Evolutionary conservation across 2,888 invertebrate species (phyloP).

Genomic region (Drosophila subsilvestris): DNA sequence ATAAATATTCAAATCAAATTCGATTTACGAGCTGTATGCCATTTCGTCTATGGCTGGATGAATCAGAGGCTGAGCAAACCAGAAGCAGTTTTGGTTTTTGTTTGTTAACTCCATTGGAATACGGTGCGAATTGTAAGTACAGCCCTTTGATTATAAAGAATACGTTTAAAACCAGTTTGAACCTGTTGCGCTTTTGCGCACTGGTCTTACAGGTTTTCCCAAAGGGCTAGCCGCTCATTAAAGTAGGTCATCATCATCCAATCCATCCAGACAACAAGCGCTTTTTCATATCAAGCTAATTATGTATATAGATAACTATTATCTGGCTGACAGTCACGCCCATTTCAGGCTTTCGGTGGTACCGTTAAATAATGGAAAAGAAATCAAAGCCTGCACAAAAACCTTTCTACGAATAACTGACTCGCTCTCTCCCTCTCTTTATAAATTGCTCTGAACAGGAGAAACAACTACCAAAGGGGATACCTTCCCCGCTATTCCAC

Average conservation of each 20-base stretch:
- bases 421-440: conserved; percentile 39
- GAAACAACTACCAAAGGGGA: conserved; percentile 50
- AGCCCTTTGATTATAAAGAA: background rate
- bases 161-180: background rate
- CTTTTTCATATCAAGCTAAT: conserved; percentile 26
- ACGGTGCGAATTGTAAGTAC: conserved; percentile 16
- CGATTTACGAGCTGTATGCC: conserved; percentile 49
- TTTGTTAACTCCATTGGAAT: conserved; percentile 15
- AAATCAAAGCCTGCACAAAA: conserved; percentile 42
- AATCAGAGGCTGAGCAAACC: conserved; percentile 16
- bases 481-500: background rate
- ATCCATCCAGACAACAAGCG: conserved; percentile 18
- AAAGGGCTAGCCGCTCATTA: conserved; percentile 34
- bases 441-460: conserved; percentile 4
- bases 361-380: conserved; percentile 57
- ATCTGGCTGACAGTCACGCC: conserved; percentile 28
- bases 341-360: conserved; percentile 5
- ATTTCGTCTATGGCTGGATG: conserved; percentile 27
- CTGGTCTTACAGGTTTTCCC: conserved; percentile 35
- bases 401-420: conserved; percentile 24
- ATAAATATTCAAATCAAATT: conserved; percentile 40
- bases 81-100: background rate
- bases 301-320: conserved; percentile 32
- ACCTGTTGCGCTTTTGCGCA: conserved; percentile 33
- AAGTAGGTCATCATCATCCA: conserved; percentile 36